Evolutionary conservation across 1,140 invertebrate species (phyloP).

Genomic region (Cydia pomonella): DNA sequence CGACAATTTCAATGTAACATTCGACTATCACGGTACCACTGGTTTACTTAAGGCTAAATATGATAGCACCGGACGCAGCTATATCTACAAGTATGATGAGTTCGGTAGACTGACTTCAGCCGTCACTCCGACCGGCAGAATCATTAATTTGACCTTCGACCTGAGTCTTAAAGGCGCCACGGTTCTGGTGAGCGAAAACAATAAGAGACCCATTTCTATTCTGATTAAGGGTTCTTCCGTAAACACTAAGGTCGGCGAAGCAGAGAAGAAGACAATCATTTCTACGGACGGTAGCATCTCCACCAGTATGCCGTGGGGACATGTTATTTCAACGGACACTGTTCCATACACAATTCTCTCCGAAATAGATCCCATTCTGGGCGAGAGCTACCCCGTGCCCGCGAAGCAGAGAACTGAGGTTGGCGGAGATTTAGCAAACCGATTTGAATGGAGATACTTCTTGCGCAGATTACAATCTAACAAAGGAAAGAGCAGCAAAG

Average conservation of each 20-base stretch:
- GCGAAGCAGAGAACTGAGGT: slow-evolving; percentile 94
- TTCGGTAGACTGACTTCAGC: slow-evolving; percentile 94
- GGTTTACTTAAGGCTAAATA: slow-evolving; percentile 93
- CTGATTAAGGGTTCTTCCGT: slow-evolving; percentile 94
- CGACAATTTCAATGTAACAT: slow-evolving; percentile 95
- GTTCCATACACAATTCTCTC: slow-evolving; percentile 91
- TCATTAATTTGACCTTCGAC: slow-evolving; percentile 92
- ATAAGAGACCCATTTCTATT: slow-evolving; percentile 90
- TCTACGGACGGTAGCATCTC: slow-evolving; percentile 91
- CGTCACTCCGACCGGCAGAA: slow-evolving; percentile 95
- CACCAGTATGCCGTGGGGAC: slow-evolving; percentile 90
- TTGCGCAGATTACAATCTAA: slow-evolving; percentile 85
- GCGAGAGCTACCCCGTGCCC: slow-evolving; percentile 94
- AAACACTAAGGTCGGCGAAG: slow-evolving; percentile 88
- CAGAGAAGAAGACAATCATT: slow-evolving; percentile 89
- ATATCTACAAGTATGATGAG: slow-evolving; percentile 97
- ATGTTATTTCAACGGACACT: slow-evolving; percentile 91
- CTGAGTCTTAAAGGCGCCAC: slow-evolving; percentile 93
- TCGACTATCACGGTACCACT: slow-evolving; percentile 94
- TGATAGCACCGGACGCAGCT: slow-evolving; percentile 94
- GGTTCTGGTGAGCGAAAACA: slow-evolving; percentile 91
- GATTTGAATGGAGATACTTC: slow-evolving; percentile 97
- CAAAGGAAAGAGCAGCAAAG: slow-evolving; percentile 83
- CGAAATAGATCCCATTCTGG: slow-evolving; percentile 90
- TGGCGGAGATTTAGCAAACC: slow-evolving; percentile 93